Conservation (phyloP, 2,797 vertebrate species). For the Champsocephalus esox region DNA sequence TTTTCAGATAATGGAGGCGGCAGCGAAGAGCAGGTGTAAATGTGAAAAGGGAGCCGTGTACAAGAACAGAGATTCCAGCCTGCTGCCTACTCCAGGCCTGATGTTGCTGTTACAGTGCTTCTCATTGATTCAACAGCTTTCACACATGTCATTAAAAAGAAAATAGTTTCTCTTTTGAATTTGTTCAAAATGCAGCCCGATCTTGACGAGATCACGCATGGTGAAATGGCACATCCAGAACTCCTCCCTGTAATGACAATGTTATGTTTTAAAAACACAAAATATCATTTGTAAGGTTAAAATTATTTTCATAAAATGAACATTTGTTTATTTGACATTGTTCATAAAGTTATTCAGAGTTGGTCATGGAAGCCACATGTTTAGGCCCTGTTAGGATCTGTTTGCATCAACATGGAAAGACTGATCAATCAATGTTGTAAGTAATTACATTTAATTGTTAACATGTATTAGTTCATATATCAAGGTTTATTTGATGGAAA, state of each 20-base stretch:
- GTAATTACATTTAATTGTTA: too few species aligned
- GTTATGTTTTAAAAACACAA: too few species aligned
- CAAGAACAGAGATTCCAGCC: conserved; percentile 19
- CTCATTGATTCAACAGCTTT: conserved; percentile 17
- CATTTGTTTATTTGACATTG: too few species aligned
- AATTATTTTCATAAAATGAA: too few species aligned
- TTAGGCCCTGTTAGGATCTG: too few species aligned
- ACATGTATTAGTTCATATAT: too few species aligned
- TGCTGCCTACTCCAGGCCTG: conserved; percentile 20
- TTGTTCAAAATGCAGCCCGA: not conserved
- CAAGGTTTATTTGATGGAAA: too few species aligned
- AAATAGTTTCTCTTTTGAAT: not conserved
- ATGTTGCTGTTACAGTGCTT: conserved; percentile 19
- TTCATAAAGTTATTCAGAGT: too few species aligned
- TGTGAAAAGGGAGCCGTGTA: conserved; percentile 21
- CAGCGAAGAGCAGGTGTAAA: conserved; percentile 53
- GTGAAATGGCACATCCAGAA: conserved; percentile 35
- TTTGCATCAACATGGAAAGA: too few species aligned
- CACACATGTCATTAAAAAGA: not conserved
- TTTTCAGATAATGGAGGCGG: conserved; percentile 56
- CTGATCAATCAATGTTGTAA: too few species aligned
- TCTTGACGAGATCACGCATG: conserved; percentile 12
- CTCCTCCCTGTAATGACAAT: conserved; percentile 3
- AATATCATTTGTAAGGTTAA: too few species aligned
- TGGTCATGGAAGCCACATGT: too few species aligned